phyloP scores from a whole-genome alignment of 1,140 invertebrate genomes.

The Phenacoccus solenopsis region DNA sequence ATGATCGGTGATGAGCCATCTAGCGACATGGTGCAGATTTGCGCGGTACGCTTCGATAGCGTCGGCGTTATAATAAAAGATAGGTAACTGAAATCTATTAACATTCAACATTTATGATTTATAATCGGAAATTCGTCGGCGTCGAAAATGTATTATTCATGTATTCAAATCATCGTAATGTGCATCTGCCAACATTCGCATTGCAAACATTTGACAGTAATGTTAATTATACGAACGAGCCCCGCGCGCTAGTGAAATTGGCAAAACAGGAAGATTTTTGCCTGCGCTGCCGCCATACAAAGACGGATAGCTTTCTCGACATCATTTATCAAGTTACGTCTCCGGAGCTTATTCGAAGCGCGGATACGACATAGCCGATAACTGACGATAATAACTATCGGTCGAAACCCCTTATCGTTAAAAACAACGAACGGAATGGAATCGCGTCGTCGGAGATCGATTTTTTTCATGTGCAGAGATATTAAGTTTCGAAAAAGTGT shows the following conservation, averaged over 20 bases:
- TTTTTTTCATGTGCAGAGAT: too few species aligned
- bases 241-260: background rate
- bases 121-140: constrained; percentile 1
- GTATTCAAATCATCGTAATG: background rate
- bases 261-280: background rate
- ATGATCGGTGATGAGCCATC: too few species aligned
- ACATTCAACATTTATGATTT: constrained; percentile 13
- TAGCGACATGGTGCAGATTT: too few species aligned
- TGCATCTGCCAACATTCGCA: background rate
- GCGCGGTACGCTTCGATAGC: too few species aligned
- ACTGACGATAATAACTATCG: constrained; percentile 12
- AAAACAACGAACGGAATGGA: too few species aligned
- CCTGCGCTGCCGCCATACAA: background rate
- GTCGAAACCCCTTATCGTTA: background rate
- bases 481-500: too few species aligned
- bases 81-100: background rate
- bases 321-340: constrained; percentile 15
- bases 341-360: background rate
- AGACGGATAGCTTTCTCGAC: constrained; percentile 7
- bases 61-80: background rate
- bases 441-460: too few species aligned
- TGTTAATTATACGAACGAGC: constrained; percentile 1
- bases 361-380: background rate
- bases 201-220: constrained; percentile 6
- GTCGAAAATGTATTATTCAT: constrained; percentile 9